Percentiles rank a stretch among this genome's conserved stretches.
Conservation (phyloP, 1,140 invertebrate species). For the Magallana gigas region DNA sequence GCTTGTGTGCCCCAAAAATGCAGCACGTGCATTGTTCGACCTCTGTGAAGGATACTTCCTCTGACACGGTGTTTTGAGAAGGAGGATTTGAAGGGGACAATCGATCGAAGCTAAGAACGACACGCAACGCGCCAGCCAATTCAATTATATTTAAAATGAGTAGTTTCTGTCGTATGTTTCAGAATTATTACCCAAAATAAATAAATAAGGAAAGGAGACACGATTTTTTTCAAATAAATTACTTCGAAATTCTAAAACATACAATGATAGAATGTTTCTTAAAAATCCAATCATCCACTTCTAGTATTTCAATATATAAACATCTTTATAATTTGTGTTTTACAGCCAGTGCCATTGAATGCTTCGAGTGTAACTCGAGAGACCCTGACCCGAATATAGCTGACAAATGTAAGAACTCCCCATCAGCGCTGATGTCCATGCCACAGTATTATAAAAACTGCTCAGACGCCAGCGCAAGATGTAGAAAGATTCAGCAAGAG, state of each 20-base stretch:
- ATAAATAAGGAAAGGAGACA: no score
- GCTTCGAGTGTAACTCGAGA: background rate
- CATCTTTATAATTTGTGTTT: background rate
- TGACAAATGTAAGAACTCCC: background rate
- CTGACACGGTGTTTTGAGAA: background rate
- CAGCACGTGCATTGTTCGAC: background rate
- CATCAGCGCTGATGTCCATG: background rate
- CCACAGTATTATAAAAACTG: constrained; percentile 12
- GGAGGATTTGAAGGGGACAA: background rate
- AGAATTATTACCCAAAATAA: no score
- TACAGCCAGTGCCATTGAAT: constrained; percentile 19
- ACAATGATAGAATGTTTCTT: no score
- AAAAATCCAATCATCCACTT: no score
- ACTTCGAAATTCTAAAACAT: no score
- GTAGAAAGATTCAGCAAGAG: constrained; percentile 33
- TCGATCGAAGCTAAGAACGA: background rate
- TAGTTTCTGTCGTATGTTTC: no score
- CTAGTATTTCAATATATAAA: no score
- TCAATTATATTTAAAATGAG: no score
- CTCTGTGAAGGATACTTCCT: constrained; percentile 11
- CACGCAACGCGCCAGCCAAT: no score
- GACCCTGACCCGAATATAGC: background rate
- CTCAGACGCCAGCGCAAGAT: background rate
- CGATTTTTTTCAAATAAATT: no score
- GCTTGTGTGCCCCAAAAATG: background rate